Percentiles rank a stretch among this genome's conserved stretches.
phyloP scores from a whole-genome alignment of 2,797 vertebrate species.

The Lindbergichthys nudifrons region DNA sequence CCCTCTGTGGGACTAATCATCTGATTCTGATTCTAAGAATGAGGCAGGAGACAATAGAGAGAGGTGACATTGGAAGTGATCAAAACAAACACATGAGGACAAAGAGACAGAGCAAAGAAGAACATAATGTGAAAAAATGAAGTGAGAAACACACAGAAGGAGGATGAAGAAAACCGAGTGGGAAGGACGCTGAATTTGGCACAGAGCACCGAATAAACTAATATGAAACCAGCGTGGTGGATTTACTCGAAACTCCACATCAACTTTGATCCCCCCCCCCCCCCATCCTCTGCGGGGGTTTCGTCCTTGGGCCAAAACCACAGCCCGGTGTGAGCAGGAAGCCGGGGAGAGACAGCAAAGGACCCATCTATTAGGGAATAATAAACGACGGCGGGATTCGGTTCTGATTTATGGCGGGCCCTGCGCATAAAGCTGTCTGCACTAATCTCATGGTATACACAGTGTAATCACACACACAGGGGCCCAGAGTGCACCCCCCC shows the following conservation, averaged over 20 bases:
- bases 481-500: constrained; percentile 19
- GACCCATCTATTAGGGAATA: constrained; percentile 70
- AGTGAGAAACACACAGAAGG: constrained; percentile 18
- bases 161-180: constrained; percentile 12
- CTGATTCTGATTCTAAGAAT: not conserved
- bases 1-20: too few relatives aligned
- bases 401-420: constrained; percentile 69
- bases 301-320: constrained; percentile 62
- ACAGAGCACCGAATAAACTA: constrained; percentile 34
- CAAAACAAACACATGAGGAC: constrained; percentile 45
- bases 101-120: constrained; percentile 43
- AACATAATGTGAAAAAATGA: constrained; percentile 45
- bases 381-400: constrained; percentile 63
- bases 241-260: constrained; percentile 52
- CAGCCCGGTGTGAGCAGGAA: constrained; percentile 52
- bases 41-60: constrained; percentile 19
- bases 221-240: constrained; percentile 45
- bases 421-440: constrained; percentile 76
- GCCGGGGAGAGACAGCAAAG: constrained; percentile 50
- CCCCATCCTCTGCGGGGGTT: constrained; percentile 19
- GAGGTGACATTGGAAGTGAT: constrained; percentile 45
- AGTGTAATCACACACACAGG: constrained; percentile 69
- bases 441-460: constrained; percentile 80
- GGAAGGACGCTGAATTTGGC: constrained; percentile 39
- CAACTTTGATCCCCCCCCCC: constrained; percentile 56